These are phyloP conservation scores for Gymnorhina tibicen DNA, from an alignment of 2,113 vertebrate genomes.

Conservation along the genomic window DNA sequence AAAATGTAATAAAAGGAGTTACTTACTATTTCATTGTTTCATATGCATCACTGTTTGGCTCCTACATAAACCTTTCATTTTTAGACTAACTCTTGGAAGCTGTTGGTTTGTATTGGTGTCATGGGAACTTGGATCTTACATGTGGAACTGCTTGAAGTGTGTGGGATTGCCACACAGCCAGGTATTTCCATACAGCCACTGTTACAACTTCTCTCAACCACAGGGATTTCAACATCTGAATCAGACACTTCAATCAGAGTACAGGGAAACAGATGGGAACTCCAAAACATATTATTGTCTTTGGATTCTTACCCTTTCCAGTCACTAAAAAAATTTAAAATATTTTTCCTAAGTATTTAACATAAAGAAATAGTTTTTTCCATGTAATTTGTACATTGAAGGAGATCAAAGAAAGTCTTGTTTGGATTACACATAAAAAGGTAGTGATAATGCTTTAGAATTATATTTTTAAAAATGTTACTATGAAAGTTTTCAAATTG, in stretches of 20 bases:
- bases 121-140: not conserved
- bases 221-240: not conserved
- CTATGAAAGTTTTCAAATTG: not conserved
- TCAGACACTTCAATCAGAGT: conserved; percentile 16
- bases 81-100: not conserved
- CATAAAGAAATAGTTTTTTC: not conserved
- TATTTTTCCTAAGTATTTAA: conserved; percentile 10
- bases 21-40: not conserved
- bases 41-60: not conserved
- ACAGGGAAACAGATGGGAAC: conserved; percentile 43
- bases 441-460: conserved; percentile 1
- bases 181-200: not conserved
- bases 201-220: not conserved
- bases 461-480: not conserved
- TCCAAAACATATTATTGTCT: conserved; percentile 8
- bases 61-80: not conserved
- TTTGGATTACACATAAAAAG: conserved; percentile 11
- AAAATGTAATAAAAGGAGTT: not conserved
- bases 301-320: conserved; percentile 32
- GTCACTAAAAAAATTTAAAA: not conserved
- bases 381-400: not conserved
- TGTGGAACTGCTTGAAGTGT: not conserved
- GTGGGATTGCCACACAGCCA: not conserved
- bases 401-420: not conserved
- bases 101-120: not conserved